Evolutionary conservation across 1,140 invertebrate genomes (phyloP).

Genomic region (Calliphora vicina): DNA sequence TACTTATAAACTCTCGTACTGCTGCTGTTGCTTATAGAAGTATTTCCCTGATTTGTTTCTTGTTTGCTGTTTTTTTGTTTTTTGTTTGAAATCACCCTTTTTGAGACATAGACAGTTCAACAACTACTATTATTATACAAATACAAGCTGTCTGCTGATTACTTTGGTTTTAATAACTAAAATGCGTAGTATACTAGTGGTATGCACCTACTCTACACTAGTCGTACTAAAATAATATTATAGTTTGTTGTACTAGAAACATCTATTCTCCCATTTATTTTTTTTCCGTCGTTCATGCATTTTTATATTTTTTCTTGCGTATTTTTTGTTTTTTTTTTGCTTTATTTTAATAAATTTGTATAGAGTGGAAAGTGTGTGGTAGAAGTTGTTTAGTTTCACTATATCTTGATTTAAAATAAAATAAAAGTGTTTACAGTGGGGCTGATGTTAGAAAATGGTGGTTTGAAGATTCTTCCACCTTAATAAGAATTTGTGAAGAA

Average conservation of each 20-base stretch:
- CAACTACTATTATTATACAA: neutral
- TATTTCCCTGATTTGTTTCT: neutral
- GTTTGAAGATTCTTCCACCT: too few relatives aligned
- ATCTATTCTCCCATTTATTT: neutral
- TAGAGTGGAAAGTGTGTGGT: neutral
- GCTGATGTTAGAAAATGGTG: neutral
- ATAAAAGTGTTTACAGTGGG: neutral
- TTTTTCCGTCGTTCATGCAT: neutral
- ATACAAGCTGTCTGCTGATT: neutral
- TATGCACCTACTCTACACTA: too few relatives aligned
- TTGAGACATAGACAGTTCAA: constrained; percentile 16
- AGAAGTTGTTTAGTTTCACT: too few relatives aligned
- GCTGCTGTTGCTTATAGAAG: too few relatives aligned
- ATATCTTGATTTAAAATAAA: neutral
- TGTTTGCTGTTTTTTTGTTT: neutral
- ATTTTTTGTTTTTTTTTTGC: neutral
- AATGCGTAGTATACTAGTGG: neutral
- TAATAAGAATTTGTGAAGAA: too few relatives aligned
- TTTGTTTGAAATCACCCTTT: constrained; percentile 1
- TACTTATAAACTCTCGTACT: too few relatives aligned
- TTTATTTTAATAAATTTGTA: constrained; percentile 4
- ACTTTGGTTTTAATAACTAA: constrained; percentile 14
- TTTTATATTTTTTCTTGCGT: neutral
- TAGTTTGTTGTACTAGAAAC: constrained; percentile 13
- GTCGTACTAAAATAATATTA: neutral